Conservation (phyloP, 2,797 vertebrate genomes). For the Sebastolobus altivelis region DNA sequence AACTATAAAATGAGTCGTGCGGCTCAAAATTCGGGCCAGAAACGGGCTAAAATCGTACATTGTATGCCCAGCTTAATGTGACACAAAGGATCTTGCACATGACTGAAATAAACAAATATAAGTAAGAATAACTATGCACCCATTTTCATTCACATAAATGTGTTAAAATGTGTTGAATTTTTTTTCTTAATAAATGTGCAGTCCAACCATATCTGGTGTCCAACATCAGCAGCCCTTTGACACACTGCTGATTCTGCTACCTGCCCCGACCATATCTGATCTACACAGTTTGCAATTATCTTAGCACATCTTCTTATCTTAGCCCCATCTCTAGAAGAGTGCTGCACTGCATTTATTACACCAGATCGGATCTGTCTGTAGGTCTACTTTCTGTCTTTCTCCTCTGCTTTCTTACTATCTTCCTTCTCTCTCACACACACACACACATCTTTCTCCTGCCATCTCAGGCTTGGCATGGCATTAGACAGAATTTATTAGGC, state of each 20-base stretch:
- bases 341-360: constrained; percentile 58
- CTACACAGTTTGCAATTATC: constrained; percentile 62
- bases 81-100: neutral
- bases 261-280: constrained; percentile 59
- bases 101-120: neutral
- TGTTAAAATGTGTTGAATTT: neutral
- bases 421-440: constrained; percentile 4
- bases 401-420: constrained; percentile 24
- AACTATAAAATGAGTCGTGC: no score
- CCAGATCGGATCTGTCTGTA: constrained; percentile 49
- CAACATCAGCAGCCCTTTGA: constrained; percentile 28
- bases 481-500: constrained; percentile 84
- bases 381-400: constrained; percentile 28
- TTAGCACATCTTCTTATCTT: constrained; percentile 51
- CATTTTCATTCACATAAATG: neutral
- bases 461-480: constrained; percentile 67
- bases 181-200: constrained; percentile 1
- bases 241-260: constrained; percentile 50
- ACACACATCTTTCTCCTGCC: constrained; percentile 63
- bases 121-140: neutral
- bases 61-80: neutral
- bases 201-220: constrained; percentile 32
- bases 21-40: no score
- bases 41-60: no score
- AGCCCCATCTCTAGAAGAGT: constrained; percentile 27